Conservation (phyloP, 2,797 vertebrate species). For the Rhincodon typus region DNA sequence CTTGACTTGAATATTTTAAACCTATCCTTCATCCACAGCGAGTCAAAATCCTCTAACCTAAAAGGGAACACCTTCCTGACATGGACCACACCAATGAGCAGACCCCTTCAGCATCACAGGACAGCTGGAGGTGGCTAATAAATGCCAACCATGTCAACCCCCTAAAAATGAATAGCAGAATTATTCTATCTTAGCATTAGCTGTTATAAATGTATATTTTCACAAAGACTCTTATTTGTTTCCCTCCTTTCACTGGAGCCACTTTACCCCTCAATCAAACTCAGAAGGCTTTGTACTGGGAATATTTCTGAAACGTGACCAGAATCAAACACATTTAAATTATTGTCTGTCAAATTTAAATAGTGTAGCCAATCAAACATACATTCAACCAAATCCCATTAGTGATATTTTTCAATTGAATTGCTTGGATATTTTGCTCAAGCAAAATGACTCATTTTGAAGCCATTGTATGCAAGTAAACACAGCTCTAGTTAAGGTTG, state of each 20-base stretch:
- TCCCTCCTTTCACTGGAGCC: not conserved
- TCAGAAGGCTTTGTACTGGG: not conserved
- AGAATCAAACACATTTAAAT: not conserved
- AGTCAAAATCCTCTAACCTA: not conserved
- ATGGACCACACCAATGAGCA: not conserved
- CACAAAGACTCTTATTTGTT: not conserved
- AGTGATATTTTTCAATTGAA: not conserved
- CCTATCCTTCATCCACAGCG: not conserved
- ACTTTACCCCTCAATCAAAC: not conserved
- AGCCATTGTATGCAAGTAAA: not conserved
- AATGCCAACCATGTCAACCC: not conserved
- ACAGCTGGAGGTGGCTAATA: not conserved
- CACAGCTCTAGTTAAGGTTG: not conserved
- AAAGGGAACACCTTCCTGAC: not conserved
- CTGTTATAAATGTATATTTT: not conserved
- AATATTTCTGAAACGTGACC: not conserved
- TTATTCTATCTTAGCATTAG: not conserved
- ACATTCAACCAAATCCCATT: not conserved
- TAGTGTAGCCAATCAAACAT: not conserved
- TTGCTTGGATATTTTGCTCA: not conserved
- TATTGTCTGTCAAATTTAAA: not conserved
- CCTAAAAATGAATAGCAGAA: not conserved
- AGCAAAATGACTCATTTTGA: not conserved
- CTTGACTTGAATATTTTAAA: not conserved
- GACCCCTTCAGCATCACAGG: not conserved